Percentiles rank a stretch among this genome's conserved stretches.
Evolutionary conservation across 2,113 vertebrate species (phyloP).

Genomic region (Tricholaema leucomelas): DNA sequence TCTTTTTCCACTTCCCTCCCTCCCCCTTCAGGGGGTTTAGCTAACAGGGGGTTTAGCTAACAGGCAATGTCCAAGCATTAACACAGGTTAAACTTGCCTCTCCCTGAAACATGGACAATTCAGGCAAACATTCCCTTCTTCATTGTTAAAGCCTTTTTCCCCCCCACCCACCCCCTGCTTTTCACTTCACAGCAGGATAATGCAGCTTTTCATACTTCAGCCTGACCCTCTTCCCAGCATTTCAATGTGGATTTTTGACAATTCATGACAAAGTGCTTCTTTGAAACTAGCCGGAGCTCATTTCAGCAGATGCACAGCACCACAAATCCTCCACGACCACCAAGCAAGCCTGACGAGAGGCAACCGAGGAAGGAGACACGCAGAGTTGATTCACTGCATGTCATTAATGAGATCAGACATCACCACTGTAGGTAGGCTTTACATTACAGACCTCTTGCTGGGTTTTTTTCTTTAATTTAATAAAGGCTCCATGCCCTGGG

Average conservation of each 20-base stretch:
- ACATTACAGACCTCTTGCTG: not conserved
- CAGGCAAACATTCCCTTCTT: not conserved
- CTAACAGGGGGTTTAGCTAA: constrained; percentile 63
- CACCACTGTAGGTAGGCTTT: not conserved
- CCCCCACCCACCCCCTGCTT: accelerated
- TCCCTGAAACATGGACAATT: not conserved
- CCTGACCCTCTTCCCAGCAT: not conserved
- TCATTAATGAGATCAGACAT: not conserved
- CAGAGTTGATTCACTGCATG: not conserved
- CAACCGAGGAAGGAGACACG: not conserved
- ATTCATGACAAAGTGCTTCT: not conserved
- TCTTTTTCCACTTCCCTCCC: constrained; percentile 40
- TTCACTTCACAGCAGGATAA: constrained; percentile 4
- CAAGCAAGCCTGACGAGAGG: not conserved
- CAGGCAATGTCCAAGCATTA: constrained; percentile 50
- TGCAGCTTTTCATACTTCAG: constrained; percentile 5
- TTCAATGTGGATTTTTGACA: not conserved
- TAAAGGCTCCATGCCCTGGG: not conserved
- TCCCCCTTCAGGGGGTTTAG: constrained; percentile 58
- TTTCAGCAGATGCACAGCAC: not conserved
- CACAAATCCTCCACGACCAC: not conserved
- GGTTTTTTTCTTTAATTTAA: not conserved
- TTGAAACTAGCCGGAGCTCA: not conserved
- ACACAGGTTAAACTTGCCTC: constrained; percentile 54
- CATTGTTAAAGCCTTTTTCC: not conserved